Evolutionary conservation across 2,888 invertebrate species (phyloP), one percentile per base, ranked within the genome.

Genomic region (Agrochola lychnidis): DNA sequence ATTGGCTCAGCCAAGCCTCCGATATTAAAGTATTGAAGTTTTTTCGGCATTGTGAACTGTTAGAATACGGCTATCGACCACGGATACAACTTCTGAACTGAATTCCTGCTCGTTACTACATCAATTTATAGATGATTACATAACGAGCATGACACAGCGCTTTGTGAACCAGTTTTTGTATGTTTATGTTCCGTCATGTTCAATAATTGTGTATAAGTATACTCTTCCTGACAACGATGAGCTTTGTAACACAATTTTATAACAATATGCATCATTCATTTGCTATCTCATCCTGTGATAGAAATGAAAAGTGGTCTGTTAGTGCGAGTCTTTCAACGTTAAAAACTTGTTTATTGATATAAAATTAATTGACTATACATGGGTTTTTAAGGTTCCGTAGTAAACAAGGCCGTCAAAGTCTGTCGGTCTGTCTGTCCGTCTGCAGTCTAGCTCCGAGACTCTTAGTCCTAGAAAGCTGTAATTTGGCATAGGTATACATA

Each of bases 1-100:
- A 95, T 92, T 1, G 93, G 83, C 81, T 95, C 95, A 4, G 87
- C 94, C 0, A 94, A 70, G 25, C 94, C 95, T 64, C 93, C 93
- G 1, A 93, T 22, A 59, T 94, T 85, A 70, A 94, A 94, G 79
- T 94, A 94, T 48, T 91, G 89, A 9, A 94, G 79, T 86, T 91
- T 91, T 80, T 90, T 92, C 19, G 92, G 82, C 93, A 93, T 94
- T 69, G 7, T 83, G 45, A 67, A 76, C 67, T 62, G 48, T 64
- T 22, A 63, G 22, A 63, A 51, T 14, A 62, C 63, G 66, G n/a
- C 45, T 66, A 56, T 45, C 83, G 16, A 40, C 30, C 16, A n/a
- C 83, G 30, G 53, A 45, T 14, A 25, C 69, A 2, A 7, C 4
- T 14, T 2, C 36, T 30, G 30, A 48, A 79, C 79, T 79, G 63